Percentiles rank a stretch among this genome's conserved stretches.
Evolutionary conservation across 2,888 invertebrate species (phyloP).

Genomic region (Formica aserva): DNA sequence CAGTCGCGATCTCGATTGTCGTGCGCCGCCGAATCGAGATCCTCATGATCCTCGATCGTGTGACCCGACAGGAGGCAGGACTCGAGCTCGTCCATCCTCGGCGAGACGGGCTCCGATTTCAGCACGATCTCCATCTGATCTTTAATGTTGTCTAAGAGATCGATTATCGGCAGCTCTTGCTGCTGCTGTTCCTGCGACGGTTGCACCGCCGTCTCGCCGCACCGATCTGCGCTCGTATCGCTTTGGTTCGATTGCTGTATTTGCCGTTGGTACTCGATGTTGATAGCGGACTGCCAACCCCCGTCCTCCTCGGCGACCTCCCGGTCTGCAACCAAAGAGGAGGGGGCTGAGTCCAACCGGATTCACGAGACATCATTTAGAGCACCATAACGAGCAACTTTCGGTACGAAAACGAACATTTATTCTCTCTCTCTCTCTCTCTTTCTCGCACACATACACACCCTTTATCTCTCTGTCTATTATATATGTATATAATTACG

Average conservation of each 20-base stretch:
- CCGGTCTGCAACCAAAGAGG: conserved; percentile 86
- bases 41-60: conserved; percentile 56
- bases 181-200: conserved; percentile 50
- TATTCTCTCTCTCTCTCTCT: conserved; percentile 4
- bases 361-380: conserved; percentile 68
- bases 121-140: conserved; percentile 81
- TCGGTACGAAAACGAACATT: conserved; percentile 42
- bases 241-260: conserved; percentile 76
- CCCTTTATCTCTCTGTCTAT: neutral
- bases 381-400: conserved; percentile 56
- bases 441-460: neutral
- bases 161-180: conserved; percentile 81
- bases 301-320: conserved; percentile 86
- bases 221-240: conserved; percentile 73
- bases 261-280: conserved; percentile 77
- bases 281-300: conserved; percentile 84
- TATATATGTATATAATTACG: neutral
- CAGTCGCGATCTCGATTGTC: conserved; percentile 42
- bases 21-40: conserved; percentile 37
- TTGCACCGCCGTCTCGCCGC: conserved; percentile 66
- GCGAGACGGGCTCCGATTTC: conserved; percentile 82
- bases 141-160: conserved; percentile 83
- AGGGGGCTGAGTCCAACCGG: conserved; percentile 85
- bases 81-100: conserved; percentile 79
- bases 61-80: conserved; percentile 77